phyloP scores from a whole-genome alignment of 2,888 invertebrate species.

The Oxytorus armatus region DNA sequence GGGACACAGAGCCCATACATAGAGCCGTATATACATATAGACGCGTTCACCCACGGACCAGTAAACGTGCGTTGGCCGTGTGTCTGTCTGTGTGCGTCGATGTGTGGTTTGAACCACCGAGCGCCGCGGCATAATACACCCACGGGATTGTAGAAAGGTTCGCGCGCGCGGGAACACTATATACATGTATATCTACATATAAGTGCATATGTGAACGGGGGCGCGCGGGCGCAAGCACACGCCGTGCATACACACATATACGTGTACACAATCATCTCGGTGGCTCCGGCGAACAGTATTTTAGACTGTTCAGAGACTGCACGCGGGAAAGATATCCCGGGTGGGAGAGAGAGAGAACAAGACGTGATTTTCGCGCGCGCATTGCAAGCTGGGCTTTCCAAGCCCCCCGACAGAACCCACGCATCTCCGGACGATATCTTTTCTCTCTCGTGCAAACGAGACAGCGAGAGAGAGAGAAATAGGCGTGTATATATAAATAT shows the following conservation, averaged over 20 bases:
- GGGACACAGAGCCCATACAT: conserved; percentile 35
- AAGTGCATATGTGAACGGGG: conserved; percentile 52
- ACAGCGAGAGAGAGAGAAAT: no score
- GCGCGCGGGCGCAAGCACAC: conserved; percentile 48
- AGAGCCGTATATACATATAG: conserved; percentile 34
- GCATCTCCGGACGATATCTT: conserved; percentile 41
- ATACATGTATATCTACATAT: neutral
- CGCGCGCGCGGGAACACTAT: conserved; percentile 10
- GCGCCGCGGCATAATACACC: conserved; percentile 56
- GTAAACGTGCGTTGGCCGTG: conserved; percentile 43
- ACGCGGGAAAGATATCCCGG: conserved; percentile 18
- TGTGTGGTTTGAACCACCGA: conserved; percentile 57
- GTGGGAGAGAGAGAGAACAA: conserved; percentile 47
- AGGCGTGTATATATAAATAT: conserved; percentile 56
- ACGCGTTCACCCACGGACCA: conserved; percentile 55
- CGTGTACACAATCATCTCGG: conserved; percentile 8
- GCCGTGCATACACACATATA: conserved; percentile 23
- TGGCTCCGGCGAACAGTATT: conserved; percentile 46
- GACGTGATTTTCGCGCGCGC: conserved; percentile 71
- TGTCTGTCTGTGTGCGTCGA: neutral
- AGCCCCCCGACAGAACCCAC: conserved; percentile 48
- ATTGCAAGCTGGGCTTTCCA: conserved; percentile 59
- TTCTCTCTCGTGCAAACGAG: no score
- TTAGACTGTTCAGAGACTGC: conserved; percentile 36
- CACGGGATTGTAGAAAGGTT: conserved; percentile 57